These are phyloP conservation scores for Synanthedon formicaeformis DNA, from an alignment of 2,888 invertebrate species.

Conservation along the genomic window DNA sequence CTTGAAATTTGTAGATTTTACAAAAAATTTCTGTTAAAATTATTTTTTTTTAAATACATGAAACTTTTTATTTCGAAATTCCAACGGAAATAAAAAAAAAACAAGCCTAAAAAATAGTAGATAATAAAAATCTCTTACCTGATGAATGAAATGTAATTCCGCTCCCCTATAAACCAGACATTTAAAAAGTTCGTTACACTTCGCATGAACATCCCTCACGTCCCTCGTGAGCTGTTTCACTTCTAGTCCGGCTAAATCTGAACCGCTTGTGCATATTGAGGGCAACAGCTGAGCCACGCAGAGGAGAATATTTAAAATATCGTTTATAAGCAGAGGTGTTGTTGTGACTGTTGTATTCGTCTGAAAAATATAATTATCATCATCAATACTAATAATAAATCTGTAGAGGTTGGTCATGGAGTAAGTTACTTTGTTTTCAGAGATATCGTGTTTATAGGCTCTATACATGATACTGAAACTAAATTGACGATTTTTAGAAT, in stretches of 20 bases:
- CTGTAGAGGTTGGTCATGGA: too few relatives aligned
- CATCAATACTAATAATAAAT: too few relatives aligned
- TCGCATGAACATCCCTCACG: conserved; percentile 84
- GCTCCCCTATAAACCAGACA: conserved; percentile 81
- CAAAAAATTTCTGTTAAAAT: too few relatives aligned
- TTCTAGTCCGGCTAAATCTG: conserved; percentile 72
- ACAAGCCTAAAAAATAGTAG: too few relatives aligned
- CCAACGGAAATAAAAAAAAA: too few relatives aligned
- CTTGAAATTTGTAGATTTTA: too few relatives aligned
- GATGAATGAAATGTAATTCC: conserved; percentile 79
- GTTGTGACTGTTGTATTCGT: conserved; percentile 73
- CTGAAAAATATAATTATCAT: conserved; percentile 42
- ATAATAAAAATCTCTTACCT: conserved; percentile 59
- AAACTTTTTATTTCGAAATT: too few relatives aligned
- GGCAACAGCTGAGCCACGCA: conserved; percentile 81
- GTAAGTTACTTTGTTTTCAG: too few relatives aligned
- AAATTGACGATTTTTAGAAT: too few relatives aligned
- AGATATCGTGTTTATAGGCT: too few relatives aligned
- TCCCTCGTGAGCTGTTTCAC: conserved; percentile 73
- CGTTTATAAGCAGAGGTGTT: conserved; percentile 72
- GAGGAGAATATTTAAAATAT: conserved; percentile 80
- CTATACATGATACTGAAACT: too few relatives aligned
- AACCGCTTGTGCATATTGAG: conserved; percentile 73
- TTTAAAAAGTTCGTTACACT: conserved; percentile 82
- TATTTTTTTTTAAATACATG: too few relatives aligned